Evolutionary conservation across 2,113 vertebrate genomes (phyloP).

Genomic region (Mohoua ochrocephala): DNA sequence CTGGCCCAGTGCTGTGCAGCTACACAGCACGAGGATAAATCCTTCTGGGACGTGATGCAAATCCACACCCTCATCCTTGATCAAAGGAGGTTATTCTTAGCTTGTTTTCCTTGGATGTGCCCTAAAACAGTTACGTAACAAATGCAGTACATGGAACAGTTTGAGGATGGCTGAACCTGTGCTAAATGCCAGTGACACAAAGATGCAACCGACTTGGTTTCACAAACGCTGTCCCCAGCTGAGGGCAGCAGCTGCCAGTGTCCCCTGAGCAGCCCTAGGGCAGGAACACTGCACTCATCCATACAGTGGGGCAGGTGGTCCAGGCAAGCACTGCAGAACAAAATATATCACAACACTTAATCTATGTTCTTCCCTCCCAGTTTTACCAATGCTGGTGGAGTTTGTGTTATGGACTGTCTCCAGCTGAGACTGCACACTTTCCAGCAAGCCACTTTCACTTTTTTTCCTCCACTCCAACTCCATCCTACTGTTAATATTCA

Average conservation of each 20-base stretch:
- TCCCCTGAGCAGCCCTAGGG: neutral
- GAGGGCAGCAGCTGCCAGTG: neutral
- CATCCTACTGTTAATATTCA: conserved; percentile 45
- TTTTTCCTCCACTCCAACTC: conserved; percentile 72
- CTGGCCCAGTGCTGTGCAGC: neutral
- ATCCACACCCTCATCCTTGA: neutral
- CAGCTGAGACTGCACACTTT: conserved; percentile 70
- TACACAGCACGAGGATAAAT: neutral
- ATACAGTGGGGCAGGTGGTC: neutral
- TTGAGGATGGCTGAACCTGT: neutral
- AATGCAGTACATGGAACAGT: neutral
- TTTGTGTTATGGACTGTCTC: conserved; percentile 69
- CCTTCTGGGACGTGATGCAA: neutral
- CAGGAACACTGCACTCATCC: neutral
- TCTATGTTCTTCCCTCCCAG: neutral
- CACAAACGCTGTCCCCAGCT: neutral
- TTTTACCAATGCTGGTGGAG: conserved; percentile 71
- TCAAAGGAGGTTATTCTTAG: neutral
- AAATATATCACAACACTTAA: neutral
- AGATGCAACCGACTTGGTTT: neutral
- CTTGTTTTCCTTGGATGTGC: neutral
- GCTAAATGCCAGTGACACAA: neutral
- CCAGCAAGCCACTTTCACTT: conserved; percentile 65
- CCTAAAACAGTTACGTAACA: neutral
- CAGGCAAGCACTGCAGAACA: neutral